Percentiles rank a stretch among this genome's conserved stretches.
phyloP scores from a whole-genome alignment of 2,113 vertebrate genomes.

The Aspiorhynchus laticeps region DNA sequence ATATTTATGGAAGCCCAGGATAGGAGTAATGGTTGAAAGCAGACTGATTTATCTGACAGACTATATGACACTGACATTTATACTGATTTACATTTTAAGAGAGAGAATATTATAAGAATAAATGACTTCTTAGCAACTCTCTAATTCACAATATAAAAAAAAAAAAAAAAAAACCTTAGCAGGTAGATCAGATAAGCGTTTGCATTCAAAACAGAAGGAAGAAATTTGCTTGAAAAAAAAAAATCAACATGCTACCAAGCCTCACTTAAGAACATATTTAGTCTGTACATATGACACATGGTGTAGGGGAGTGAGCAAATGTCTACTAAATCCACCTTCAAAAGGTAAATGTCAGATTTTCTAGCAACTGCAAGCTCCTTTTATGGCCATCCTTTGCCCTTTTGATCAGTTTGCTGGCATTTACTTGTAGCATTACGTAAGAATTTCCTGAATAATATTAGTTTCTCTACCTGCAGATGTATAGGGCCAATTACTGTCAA shows the following conservation, averaged over 20 bases:
- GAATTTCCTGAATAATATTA: conserved; percentile 46
- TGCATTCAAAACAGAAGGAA: background rate
- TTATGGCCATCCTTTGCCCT: conserved; percentile 56
- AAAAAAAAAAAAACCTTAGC: too few species aligned
- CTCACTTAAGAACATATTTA: background rate
- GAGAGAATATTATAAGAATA: too few species aligned
- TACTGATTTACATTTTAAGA: too few species aligned
- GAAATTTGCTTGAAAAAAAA: too few species aligned
- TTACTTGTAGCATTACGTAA: conserved; percentile 56
- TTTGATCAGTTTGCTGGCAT: conserved; percentile 65
- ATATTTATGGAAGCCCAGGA: too few species aligned
- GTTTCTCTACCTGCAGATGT: conserved; percentile 48
- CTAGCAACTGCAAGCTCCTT: conserved; percentile 37
- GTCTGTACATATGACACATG: conserved; percentile 4
- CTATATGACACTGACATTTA: too few species aligned
- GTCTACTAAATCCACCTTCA: conserved; percentile 45
- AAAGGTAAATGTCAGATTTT: conserved; percentile 58
- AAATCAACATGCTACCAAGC: background rate
- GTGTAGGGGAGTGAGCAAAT: conserved; percentile 26
- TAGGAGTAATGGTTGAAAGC: too few species aligned
- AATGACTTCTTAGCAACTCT: too few species aligned
- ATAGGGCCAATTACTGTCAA: conserved; percentile 55
- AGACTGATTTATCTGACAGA: too few species aligned
- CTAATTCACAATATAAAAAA: too few species aligned
- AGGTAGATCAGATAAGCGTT: background rate